These are phyloP conservation scores for Seriola dumerili DNA, from an alignment of 2,113 vertebrate genomes.

Conservation along the genomic window DNA sequence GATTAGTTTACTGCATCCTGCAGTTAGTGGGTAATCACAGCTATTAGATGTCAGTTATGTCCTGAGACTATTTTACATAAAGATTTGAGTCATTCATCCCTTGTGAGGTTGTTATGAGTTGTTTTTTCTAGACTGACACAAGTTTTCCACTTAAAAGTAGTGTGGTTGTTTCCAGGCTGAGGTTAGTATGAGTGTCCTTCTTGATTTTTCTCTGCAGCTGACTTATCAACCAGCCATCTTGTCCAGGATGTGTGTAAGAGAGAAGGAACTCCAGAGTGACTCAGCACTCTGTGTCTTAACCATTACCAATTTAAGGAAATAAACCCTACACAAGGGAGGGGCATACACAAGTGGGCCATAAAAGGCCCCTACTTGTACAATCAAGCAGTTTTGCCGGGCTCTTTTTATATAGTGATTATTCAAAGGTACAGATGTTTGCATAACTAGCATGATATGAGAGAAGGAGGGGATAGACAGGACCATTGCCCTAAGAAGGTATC, in stretches of 20 bases:
- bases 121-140: background rate
- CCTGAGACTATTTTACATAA: background rate
- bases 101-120: conserved; percentile 1
- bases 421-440: background rate
- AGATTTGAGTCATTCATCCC: conserved; percentile 7
- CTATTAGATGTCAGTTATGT: conserved; percentile 4
- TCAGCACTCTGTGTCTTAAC: conserved; percentile 46
- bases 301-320: conserved; percentile 10
- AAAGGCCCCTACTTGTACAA: background rate
- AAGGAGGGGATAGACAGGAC: background rate
- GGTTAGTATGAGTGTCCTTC: background rate
- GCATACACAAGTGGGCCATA: background rate
- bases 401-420: background rate
- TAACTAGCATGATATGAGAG: background rate
- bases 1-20: background rate
- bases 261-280: conserved; percentile 49
- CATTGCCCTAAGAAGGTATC: background rate
- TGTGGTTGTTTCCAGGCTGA: background rate
- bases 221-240: conserved; percentile 24
- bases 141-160: background rate
- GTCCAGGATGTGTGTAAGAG: conserved; percentile 42
- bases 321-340: background rate
- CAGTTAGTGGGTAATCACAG: background rate
- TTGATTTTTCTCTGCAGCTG: conserved; percentile 8
- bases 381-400: background rate